Percentiles rank a stretch among this genome's conserved stretches.
Conservation (phyloP, 2,113 vertebrate species). For the Poeciliopsis prolifica region DNA sequence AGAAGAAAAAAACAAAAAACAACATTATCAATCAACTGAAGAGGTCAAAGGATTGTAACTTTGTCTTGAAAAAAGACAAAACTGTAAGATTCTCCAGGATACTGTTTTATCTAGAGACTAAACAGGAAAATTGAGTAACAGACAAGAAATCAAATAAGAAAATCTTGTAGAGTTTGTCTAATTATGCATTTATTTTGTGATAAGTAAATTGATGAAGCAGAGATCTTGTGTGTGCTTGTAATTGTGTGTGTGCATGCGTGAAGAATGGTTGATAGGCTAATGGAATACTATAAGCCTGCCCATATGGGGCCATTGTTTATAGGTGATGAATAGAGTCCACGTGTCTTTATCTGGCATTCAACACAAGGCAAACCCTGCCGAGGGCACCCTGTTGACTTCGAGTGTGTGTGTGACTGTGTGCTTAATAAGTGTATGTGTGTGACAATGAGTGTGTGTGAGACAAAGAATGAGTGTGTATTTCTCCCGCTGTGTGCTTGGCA, state of each 20-base stretch:
- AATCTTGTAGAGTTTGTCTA: conserved; percentile 16
- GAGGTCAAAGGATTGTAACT: neutral
- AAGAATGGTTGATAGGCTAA: conserved; percentile 54
- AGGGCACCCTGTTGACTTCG: conserved; percentile 75
- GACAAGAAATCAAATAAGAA: neutral
- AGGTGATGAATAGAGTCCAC: conserved; percentile 77
- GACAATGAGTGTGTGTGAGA: conserved; percentile 26
- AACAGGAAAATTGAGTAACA: neutral
- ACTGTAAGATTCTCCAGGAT: neutral
- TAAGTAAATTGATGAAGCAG: neutral
- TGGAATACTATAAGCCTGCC: conserved; percentile 58
- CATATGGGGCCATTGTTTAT: conserved; percentile 78
- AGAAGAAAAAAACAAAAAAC: conserved; percentile 20
- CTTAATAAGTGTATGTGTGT: conserved; percentile 32
- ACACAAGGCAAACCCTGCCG: conserved; percentile 69
- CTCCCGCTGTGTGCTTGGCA: conserved; percentile 82
- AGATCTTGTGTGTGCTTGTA: conserved; percentile 16
- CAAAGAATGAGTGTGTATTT: conserved; percentile 71
- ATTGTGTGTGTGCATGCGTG: neutral
- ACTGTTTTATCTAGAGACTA: neutral
- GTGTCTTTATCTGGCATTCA: conserved; percentile 72
- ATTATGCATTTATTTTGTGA: conserved; percentile 6
- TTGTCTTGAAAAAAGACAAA: neutral
- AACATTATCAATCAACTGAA: neutral
- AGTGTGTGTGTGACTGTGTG: conserved; percentile 52